phyloP scores from a whole-genome alignment of 2,797 vertebrate species.

The Lagocephalus sceleratus region DNA sequence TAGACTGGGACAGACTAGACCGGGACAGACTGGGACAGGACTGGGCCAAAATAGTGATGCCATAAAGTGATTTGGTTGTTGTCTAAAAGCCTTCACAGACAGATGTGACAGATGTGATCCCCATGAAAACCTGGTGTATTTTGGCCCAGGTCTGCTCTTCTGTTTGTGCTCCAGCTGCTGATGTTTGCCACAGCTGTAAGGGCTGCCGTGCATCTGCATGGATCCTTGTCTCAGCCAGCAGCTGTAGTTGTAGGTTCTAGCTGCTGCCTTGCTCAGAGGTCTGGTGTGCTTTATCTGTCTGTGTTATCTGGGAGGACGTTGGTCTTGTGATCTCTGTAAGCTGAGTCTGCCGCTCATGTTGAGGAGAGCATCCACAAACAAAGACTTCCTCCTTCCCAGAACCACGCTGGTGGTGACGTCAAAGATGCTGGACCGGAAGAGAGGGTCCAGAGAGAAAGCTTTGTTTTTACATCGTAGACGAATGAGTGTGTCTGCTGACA shows the following conservation, averaged over 20 bases:
- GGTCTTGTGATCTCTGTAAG: slow-evolving; percentile 32
- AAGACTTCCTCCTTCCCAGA: slow-evolving; percentile 7
- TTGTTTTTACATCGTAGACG: too few relatives aligned
- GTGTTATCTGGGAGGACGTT: slow-evolving; percentile 10
- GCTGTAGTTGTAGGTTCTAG: slow-evolving; percentile 43
- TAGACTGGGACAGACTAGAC: too few relatives aligned
- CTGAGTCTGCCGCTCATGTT: too few relatives aligned
- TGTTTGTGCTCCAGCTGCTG: slow-evolving; percentile 54
- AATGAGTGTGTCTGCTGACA: too few relatives aligned
- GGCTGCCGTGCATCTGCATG: slow-evolving; percentile 84
- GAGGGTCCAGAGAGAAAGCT: slow-evolving; percentile 20
- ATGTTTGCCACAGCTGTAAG: slow-evolving; percentile 64
- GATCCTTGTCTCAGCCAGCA: slow-evolving; percentile 58
- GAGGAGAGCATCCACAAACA: too few relatives aligned
- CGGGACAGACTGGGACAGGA: too few relatives aligned
- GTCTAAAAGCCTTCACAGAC: background rate
- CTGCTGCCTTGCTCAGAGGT: slow-evolving; percentile 16
- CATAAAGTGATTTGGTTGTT: slow-evolving; percentile 11
- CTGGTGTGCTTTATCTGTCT: slow-evolving; percentile 20
- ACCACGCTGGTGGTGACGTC: slow-evolving; percentile 17
- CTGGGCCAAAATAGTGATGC: slow-evolving; percentile 66
- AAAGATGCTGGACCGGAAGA: too few relatives aligned
- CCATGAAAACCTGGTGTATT: slow-evolving; percentile 44
- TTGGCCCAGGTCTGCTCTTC: slow-evolving; percentile 68
- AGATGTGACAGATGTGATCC: too few relatives aligned